These are phyloP conservation scores for Gobionotothen gibberifrons DNA, from an alignment of 2,797 vertebrate species.

Conservation along the genomic window DNA sequence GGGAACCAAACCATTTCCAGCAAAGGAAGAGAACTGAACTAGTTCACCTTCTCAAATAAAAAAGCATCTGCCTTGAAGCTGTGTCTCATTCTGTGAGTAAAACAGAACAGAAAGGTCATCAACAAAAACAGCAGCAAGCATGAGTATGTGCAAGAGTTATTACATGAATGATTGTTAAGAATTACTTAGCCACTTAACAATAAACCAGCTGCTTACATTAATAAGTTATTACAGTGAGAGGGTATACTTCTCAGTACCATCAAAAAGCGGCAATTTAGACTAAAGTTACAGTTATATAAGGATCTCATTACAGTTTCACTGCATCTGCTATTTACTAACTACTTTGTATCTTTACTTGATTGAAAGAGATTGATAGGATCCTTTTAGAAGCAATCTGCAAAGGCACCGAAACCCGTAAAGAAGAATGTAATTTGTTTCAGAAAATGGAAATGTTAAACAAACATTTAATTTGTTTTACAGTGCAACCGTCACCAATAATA, in stretches of 20 bases:
- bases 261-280: too few species aligned
- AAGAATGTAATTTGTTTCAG: not conserved
- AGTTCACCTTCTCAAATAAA: conserved; percentile 36
- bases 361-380: not conserved
- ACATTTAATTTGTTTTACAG: not conserved
- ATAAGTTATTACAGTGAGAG: too few species aligned
- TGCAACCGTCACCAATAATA: not conserved
- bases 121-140: conserved; percentile 27
- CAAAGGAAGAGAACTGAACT: not conserved
- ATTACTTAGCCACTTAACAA: too few species aligned
- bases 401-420: not conserved
- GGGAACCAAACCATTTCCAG: conserved; percentile 18
- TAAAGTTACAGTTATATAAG: too few species aligned
- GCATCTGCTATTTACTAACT: too few species aligned
- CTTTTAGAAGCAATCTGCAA: not conserved
- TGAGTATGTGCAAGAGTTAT: conserved; percentile 15
- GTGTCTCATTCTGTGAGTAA: conserved; percentile 22
- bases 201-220: too few species aligned
- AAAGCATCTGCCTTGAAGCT: conserved; percentile 41
- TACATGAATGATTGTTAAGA: not conserved
- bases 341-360: not conserved
- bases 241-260: too few species aligned
- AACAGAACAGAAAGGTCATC: conserved; percentile 57
- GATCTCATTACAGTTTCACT: too few species aligned
- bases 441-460: not conserved